phyloP scores from a whole-genome alignment of 2,113 vertebrate species.

The Tringa solitaria region DNA sequence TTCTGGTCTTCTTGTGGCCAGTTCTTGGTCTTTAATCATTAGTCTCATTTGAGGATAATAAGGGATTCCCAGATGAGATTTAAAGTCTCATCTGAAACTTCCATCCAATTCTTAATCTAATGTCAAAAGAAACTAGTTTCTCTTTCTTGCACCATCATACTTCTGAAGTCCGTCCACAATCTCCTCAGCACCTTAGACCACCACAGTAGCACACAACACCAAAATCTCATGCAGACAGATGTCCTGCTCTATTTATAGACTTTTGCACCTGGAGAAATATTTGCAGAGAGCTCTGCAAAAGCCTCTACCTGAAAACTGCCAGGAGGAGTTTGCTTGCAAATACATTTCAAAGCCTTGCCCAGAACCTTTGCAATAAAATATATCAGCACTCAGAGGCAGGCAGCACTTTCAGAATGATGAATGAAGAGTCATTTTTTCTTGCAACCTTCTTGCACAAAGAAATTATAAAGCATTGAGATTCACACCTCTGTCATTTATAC shows the following conservation, averaged over 20 bases:
- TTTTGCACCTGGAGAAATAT: neutral
- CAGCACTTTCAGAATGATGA: neutral
- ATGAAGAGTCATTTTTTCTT: neutral
- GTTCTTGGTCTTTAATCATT: neutral
- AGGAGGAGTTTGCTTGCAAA: neutral
- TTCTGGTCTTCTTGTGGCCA: neutral
- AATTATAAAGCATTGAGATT: neutral
- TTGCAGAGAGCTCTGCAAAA: neutral
- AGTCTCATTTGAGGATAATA: neutral
- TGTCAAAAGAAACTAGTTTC: neutral
- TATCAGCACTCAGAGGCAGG: neutral
- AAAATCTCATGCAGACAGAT: neutral
- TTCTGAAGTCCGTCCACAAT: neutral
- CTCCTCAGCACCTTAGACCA: neutral
- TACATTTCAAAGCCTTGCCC: neutral
- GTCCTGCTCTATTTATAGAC: neutral
- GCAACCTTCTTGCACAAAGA: neutral
- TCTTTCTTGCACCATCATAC: neutral
- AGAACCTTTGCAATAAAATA: neutral
- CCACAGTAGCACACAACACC: neutral
- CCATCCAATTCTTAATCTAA: neutral
- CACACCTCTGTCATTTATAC: neutral
- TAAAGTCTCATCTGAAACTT: neutral
- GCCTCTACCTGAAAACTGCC: neutral
- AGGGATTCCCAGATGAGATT: neutral